phyloP scores from a whole-genome alignment of 2,113 vertebrate genomes.

The Neolamprologus hecqui region DNA sequence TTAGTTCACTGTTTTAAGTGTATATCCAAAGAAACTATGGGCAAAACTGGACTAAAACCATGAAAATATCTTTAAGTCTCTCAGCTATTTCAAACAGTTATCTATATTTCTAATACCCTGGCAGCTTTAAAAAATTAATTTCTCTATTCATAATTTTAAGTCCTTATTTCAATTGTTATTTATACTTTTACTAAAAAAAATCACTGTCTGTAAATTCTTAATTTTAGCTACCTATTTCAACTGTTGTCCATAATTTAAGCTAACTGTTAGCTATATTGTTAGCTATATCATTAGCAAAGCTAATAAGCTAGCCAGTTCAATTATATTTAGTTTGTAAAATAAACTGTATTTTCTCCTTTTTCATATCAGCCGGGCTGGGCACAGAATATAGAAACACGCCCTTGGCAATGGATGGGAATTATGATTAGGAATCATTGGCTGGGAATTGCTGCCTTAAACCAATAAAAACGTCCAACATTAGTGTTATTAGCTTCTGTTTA shows the following conservation, averaged over 20 bases:
- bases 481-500: background rate
- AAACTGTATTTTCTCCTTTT: background rate
- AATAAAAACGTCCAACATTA: background rate
- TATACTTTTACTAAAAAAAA: background rate
- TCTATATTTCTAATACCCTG: background rate
- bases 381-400: background rate
- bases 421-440: background rate
- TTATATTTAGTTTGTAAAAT: background rate
- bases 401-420: background rate
- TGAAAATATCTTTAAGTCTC: background rate
- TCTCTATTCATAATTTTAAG: background rate
- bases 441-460: background rate
- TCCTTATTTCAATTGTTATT: background rate
- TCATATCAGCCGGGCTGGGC: background rate
- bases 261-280: background rate
- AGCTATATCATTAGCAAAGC: background rate
- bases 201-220: background rate
- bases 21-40: background rate
- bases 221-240: background rate
- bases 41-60: background rate
- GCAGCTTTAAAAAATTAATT: background rate
- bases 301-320: background rate
- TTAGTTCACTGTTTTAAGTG: background rate
- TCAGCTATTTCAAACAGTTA: background rate
- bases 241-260: background rate